Conservation (phyloP, 2,113 vertebrate genomes). For the Nothobranchius furzeri region DNA sequence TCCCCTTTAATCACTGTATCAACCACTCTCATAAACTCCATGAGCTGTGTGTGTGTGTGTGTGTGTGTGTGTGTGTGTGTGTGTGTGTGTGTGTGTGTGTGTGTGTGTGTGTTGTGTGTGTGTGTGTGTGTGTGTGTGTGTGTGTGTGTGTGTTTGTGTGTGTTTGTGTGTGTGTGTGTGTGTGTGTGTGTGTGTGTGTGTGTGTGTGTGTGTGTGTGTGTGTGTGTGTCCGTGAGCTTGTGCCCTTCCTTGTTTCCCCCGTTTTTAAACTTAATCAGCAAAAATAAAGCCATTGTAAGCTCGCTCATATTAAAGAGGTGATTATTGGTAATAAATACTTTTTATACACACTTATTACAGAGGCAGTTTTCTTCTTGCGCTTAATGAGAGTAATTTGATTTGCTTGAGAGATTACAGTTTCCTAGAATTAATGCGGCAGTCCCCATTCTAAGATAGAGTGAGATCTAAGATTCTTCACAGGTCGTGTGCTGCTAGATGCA, state of each 20-base stretch:
- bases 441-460: slow-evolving; percentile 97
- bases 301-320: slow-evolving; percentile 83
- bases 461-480: slow-evolving; percentile 99
- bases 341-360: slow-evolving; percentile 93
- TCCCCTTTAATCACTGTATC: slow-evolving; percentile 83
- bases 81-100: too few relatives aligned
- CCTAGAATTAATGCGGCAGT: slow-evolving; percentile 99
- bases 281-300: slow-evolving; percentile 80
- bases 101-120: too few relatives aligned
- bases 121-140: slow-evolving; percentile 49
- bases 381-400: slow-evolving; percentile 99
- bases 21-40: slow-evolving; percentile 77
- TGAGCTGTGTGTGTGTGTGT: slow-evolving; percentile 67
- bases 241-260: slow-evolving; percentile 76
- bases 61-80: slow-evolving; percentile 30
- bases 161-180: too few relatives aligned
- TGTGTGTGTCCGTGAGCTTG: slow-evolving; percentile 42
- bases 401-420: slow-evolving; percentile 99
- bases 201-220: slow-evolving; percentile 43
- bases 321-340: slow-evolving; percentile 99
- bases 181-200: slow-evolving; percentile 14
- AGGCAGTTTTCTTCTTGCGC: slow-evolving; percentile 95
- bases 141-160: slow-evolving; percentile 23
- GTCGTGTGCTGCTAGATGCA: slow-evolving; percentile 96
- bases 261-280: slow-evolving; percentile 85